Conservation (phyloP, 2,797 vertebrate genomes). For the Craterocephalus amniculus region DNA sequence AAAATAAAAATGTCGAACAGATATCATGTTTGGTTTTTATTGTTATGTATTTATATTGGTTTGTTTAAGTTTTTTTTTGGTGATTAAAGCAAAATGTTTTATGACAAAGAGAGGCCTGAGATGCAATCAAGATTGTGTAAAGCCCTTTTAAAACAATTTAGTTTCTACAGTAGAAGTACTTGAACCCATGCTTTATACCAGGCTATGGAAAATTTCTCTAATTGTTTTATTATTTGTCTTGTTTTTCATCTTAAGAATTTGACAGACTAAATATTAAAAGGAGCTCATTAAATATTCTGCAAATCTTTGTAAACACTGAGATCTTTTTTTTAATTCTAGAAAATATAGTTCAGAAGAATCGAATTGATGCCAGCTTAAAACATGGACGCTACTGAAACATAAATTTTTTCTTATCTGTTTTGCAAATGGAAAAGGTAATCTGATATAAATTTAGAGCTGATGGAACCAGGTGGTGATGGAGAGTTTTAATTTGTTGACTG, state of each 20-base stretch:
- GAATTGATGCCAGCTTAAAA: too few relatives aligned
- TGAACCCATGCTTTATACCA: not conserved
- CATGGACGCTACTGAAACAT: too few relatives aligned
- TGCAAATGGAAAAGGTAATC: not conserved
- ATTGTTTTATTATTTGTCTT: not conserved
- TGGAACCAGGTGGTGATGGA: not conserved
- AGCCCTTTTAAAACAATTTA: not conserved
- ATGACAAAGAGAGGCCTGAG: not conserved
- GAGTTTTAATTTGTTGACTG: not conserved
- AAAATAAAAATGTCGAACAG: not conserved
- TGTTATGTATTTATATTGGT: too few relatives aligned
- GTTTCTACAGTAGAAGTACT: not conserved
- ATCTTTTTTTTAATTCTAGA: too few relatives aligned
- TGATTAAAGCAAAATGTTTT: not conserved
- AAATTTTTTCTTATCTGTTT: too few relatives aligned
- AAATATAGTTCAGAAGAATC: too few relatives aligned
- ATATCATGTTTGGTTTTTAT: not conserved
- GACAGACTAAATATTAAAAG: too few relatives aligned
- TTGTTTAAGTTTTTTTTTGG: too few relatives aligned
- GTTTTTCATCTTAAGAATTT: too few relatives aligned
- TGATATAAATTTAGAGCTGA: not conserved
- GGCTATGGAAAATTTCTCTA: not conserved
- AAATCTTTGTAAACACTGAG: not conserved
- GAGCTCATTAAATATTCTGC: too few relatives aligned
- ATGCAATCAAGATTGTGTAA: not conserved